Conservation (phyloP, 2,888 invertebrate genomes). For the Drepana falcataria region DNA sequence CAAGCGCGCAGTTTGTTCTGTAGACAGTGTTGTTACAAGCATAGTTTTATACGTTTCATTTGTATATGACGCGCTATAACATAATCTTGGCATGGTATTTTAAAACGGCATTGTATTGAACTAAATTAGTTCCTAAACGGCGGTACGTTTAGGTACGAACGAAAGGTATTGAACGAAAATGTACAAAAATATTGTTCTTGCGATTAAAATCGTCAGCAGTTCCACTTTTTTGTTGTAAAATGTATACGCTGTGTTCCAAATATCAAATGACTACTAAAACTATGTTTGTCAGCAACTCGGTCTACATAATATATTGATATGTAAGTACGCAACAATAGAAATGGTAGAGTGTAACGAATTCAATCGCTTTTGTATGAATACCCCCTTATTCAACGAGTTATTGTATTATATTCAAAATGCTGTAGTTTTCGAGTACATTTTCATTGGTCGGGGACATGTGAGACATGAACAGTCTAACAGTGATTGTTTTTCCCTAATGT, state of each 20-base stretch:
- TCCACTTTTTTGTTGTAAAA: no score
- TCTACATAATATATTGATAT: background rate
- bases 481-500: no score
- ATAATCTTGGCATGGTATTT: no score
- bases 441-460: conserved; percentile 23
- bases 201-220: no score
- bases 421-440: conserved; percentile 32
- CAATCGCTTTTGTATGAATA: conserved; percentile 22
- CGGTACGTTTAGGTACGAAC: no score
- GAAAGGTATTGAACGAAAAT: no score
- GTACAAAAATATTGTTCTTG: no score
- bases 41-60: background rate
- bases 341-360: conserved; percentile 1
- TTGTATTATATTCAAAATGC: conserved; percentile 33
- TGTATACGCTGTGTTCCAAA: no score
- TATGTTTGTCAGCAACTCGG: background rate
- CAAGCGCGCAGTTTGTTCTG: background rate
- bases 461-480: conserved; percentile 2
- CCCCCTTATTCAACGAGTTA: conserved; percentile 23
- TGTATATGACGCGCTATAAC: no score
- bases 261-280: background rate
- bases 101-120: no score
- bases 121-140: no score
- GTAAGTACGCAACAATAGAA: background rate
- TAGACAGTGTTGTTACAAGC: background rate